These are phyloP conservation scores for Sesia bembeciformis DNA, from an alignment of 2,888 invertebrate genomes.

Conservation along the genomic window DNA sequence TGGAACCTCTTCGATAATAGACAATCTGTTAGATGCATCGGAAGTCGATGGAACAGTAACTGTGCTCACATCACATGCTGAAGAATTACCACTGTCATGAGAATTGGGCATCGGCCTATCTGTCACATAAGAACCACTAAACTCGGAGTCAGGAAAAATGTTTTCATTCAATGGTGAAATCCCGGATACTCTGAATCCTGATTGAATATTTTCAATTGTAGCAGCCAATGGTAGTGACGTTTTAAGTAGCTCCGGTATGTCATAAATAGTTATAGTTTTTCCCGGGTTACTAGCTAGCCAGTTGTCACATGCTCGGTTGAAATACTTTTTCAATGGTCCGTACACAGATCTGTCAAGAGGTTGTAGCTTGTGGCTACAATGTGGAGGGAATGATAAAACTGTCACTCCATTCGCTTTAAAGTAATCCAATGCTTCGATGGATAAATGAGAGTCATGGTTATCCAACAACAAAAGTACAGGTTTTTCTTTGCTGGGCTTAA, in stretches of 20 bases:
- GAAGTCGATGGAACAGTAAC: slow-evolving; percentile 1
- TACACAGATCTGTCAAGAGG: slow-evolving; percentile 9
- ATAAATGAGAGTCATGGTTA: slow-evolving; percentile 8
- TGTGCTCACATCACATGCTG: neutral
- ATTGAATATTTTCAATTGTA: slow-evolving; percentile 10
- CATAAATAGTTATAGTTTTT: slow-evolving; percentile 12
- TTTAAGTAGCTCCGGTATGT: slow-evolving; percentile 9
- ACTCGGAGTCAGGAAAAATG: slow-evolving; percentile 10
- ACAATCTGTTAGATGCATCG: neutral
- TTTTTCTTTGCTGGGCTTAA: slow-evolving; percentile 1
- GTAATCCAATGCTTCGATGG: slow-evolving; percentile 9
- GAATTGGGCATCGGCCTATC: slow-evolving; percentile 4
- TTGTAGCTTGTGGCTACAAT: slow-evolving; percentile 10
- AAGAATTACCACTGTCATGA: slow-evolving; percentile 4
- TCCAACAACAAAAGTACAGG: slow-evolving; percentile 5
- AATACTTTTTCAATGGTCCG: slow-evolving; percentile 10
- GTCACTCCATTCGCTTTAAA: slow-evolving; percentile 6
- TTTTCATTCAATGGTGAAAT: slow-evolving; percentile 12
- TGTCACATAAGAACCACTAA: slow-evolving; percentile 8
- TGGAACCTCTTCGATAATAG: slow-evolving; percentile 2
- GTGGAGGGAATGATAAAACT: slow-evolving; percentile 9
- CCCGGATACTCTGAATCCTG: slow-evolving; percentile 11
- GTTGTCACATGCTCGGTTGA: slow-evolving; percentile 8
- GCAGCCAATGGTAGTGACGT: slow-evolving; percentile 9
- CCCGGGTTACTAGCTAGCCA: slow-evolving; percentile 11